A percentile compares a stretch with the other conserved stretches of the same genome.
Conservation (phyloP, 2,797 vertebrate species). For the Manis pentadactyla region DNA sequence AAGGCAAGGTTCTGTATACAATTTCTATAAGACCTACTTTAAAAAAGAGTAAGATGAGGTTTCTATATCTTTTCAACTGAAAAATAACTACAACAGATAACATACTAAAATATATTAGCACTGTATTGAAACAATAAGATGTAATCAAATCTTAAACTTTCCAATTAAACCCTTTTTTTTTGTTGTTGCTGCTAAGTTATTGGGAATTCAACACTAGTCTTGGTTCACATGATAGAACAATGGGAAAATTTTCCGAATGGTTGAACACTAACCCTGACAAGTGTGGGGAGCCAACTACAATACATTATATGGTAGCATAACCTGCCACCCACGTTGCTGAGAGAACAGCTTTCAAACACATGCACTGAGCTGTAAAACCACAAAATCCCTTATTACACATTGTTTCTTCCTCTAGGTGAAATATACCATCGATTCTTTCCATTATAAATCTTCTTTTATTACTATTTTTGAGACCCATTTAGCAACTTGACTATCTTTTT, state of each 20-base stretch:
- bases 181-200: slow-evolving; percentile 85
- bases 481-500: slow-evolving; percentile 80
- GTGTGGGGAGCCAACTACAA: slow-evolving; percentile 98
- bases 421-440: slow-evolving; percentile 89
- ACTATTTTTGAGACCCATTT: slow-evolving; percentile 84
- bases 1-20: slow-evolving; percentile 84
- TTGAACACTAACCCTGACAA: slow-evolving; percentile 97
- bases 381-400: slow-evolving; percentile 95
- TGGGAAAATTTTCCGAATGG: slow-evolving; percentile 98
- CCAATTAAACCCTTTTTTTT: slow-evolving; percentile 91
- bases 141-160: slow-evolving; percentile 93
- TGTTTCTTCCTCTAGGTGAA: slow-evolving; percentile 95
- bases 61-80: slow-evolving; percentile 75
- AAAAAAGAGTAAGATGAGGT: slow-evolving; percentile 75
- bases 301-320: slow-evolving; percentile 96
- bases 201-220: slow-evolving; percentile 92
- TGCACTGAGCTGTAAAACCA: slow-evolving; percentile 97
- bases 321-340: slow-evolving; percentile 99
- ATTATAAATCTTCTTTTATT: slow-evolving; percentile 85
- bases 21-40: slow-evolving; percentile 82
- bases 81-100: slow-evolving; percentile 78
- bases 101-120: slow-evolving; percentile 77
- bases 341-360: slow-evolving; percentile 96
- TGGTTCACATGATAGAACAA: slow-evolving; percentile 96
- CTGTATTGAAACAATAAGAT: slow-evolving; percentile 91